These are phyloP conservation scores for Umimayanthus kanabou DNA, from an alignment of 92 coral and sea anemone genomes.

Conservation along the genomic window DNA sequence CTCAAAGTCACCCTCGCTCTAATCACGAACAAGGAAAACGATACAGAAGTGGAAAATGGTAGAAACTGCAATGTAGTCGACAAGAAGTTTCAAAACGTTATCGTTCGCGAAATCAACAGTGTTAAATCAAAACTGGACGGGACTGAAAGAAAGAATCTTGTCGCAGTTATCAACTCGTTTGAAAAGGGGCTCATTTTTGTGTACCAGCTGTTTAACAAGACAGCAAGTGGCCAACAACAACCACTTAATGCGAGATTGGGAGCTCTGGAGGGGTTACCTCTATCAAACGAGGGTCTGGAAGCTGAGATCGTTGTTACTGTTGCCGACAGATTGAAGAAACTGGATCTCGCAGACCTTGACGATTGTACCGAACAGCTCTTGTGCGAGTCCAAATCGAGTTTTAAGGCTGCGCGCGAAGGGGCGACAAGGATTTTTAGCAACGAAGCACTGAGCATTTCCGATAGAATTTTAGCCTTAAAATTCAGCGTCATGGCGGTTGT, in stretches of 20 bases:
- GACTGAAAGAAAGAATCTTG: constrained; percentile 19
- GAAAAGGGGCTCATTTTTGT: constrained; percentile 32
- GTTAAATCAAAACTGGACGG: constrained; percentile 39
- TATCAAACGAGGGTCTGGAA: background rate
- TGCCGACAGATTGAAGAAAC: constrained; percentile 15
- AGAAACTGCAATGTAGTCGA: constrained; percentile 6
- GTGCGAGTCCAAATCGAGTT: constrained; percentile 27
- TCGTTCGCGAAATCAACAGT: constrained; percentile 38
- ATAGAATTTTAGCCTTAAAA: constrained; percentile 34
- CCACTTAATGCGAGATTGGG: background rate
- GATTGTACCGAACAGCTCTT: constrained; percentile 22
- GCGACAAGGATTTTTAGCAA: constrained; percentile 24
- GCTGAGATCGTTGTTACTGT: constrained; percentile 10
- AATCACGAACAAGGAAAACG: constrained; percentile 14
- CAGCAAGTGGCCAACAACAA: background rate
- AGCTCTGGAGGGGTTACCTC: background rate
- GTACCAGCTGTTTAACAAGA: constrained; percentile 18
- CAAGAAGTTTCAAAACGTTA: constrained; percentile 33
- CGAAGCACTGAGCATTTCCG: constrained; percentile 15
- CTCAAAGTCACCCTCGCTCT: constrained; percentile 14
- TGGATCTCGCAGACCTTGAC: background rate
- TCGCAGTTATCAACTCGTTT: constrained; percentile 26
- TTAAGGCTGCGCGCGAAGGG: constrained; percentile 30
- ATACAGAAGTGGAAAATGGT: constrained; percentile 4
- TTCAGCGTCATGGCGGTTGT: constrained; percentile 40